Base-by-base conservation (phyloP, 2,113 vertebrate species). In the Pipra filicauda region DNA sequence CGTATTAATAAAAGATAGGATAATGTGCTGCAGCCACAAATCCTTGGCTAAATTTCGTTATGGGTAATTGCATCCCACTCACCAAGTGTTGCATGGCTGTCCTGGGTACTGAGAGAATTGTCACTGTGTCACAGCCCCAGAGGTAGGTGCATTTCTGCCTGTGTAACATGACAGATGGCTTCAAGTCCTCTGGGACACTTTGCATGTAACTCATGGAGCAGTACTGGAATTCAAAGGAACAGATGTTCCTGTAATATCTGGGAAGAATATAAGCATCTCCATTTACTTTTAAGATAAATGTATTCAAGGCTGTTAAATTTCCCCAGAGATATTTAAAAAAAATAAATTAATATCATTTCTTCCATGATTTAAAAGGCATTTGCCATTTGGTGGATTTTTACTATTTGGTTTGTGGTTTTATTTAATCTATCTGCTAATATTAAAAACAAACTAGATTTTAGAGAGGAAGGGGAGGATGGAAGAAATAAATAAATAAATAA, bases 81-180 rank as follows among this genome's bases (percentile, higher is more conserved):
- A 75, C 73, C 86, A 89, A 84, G 93, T 44, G 59, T 21, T 72
- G 48, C 33, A 5, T 0, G 12, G 67, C 8, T 83, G 85, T 20
- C 35, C 5, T 23, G 72, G 64, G 73, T 9, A 9, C 79, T 17
- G 10, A 39, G 83, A 78, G 72, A 43, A 54, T 35, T 39, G 78
- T 26, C 57, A 0, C 54, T 72, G 64, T 1, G 1, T 8, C 74
- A 84, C 90, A 61, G 31, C 43, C 91, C 49, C 88, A 74, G 79
- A 54, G 69, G 57, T 48, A 23, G 90, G 70, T 39, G 69, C 31
- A 7, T 78, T 73, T 52, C 83, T 92, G 41, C 12, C 84, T 82
- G 41, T 51, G 58, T 6, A 41, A 26, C 13, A 6, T 35, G 75
- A 91, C 96, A 96, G 96, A 95, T 94, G 94, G 95, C 79, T 82